Conservation (phyloP, 2,113 vertebrate genomes). For the Boulengerochromis microlepis region DNA sequence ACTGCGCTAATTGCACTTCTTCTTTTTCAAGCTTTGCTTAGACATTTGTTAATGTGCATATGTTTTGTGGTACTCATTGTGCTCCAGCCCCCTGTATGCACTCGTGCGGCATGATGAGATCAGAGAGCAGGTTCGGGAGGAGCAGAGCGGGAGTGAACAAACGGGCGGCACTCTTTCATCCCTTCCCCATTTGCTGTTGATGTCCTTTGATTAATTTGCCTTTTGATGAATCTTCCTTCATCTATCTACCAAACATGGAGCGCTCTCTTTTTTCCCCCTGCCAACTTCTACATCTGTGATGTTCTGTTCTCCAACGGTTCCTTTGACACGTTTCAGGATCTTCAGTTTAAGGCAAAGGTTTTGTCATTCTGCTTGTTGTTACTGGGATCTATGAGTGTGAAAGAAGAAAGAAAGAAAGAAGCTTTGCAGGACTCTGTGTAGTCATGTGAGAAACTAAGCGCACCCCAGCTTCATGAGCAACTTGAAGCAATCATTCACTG, state of each 20-base stretch:
- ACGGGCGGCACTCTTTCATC: conserved; percentile 64
- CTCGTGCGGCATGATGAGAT: conserved; percentile 60
- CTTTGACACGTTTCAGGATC: neutral
- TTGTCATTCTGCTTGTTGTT: neutral
- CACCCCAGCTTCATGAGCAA: neutral
- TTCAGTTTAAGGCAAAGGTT: neutral
- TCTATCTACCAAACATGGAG: conserved; percentile 9
- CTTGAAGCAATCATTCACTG: neutral
- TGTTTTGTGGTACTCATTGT: conserved; percentile 21
- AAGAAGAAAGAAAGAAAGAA: neutral
- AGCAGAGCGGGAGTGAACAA: conserved; percentile 55
- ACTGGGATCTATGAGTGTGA: neutral
- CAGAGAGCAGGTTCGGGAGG: conserved; percentile 58
- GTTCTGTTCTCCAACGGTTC: neutral
- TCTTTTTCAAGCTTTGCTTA: neutral
- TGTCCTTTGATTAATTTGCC: conserved; percentile 70
- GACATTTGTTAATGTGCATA: neutral
- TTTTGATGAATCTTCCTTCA: conserved; percentile 40
- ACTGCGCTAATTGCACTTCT: neutral
- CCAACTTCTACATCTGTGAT: neutral
- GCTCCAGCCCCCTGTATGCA: conserved; percentile 43
- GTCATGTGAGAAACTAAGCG: neutral
- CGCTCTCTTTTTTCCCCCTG: neutral
- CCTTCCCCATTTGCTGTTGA: conserved; percentile 60
- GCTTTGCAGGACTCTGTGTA: neutral